phyloP scores from a whole-genome alignment of 2,888 invertebrate species.

The Ophion ventricosus region DNA sequence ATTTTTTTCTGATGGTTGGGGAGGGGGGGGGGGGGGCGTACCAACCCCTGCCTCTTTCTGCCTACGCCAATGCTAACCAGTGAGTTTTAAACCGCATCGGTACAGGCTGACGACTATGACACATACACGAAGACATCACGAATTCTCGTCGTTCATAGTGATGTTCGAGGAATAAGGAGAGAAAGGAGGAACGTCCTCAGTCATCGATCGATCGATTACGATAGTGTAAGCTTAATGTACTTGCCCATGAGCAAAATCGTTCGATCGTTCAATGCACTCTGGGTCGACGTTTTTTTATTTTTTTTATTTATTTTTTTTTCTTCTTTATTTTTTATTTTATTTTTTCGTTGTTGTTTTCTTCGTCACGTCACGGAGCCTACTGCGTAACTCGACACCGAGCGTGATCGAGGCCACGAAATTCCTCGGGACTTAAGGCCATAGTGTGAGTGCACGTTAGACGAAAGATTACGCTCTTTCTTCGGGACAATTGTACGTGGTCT shows the following conservation, averaged over 20 bases:
- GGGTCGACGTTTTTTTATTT: slow-evolving; percentile 24
- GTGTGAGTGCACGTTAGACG: not conserved
- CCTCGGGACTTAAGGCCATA: not conserved
- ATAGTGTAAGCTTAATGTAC: slow-evolving; percentile 48
- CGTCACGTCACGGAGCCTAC: not conserved
- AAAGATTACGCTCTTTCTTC: not conserved
- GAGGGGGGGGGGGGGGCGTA: too few relatives aligned
- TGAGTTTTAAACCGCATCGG: not conserved
- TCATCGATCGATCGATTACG: slow-evolving; percentile 68
- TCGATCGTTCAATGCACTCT: slow-evolving; percentile 56
- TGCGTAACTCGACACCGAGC: slow-evolving; percentile 7
- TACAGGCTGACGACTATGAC: slow-evolving; percentile 4
- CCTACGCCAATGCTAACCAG: too few relatives aligned
- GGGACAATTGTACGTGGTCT: not conserved
- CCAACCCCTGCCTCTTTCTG: too few relatives aligned
- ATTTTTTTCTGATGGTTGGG: too few relatives aligned
- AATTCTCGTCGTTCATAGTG: slow-evolving; percentile 43
- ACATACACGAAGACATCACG: not conserved
- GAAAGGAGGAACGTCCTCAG: slow-evolving; percentile 72
- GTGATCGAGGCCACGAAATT: slow-evolving; percentile 38
- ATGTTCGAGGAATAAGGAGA: slow-evolving; percentile 73
- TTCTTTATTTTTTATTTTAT: not conserved
- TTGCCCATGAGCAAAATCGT: slow-evolving; percentile 32
- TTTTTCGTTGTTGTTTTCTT: not conserved
- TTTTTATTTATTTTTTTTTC: not conserved